Conservation (phyloP, 2,888 invertebrate species). For the Leptopilina drosophilae region DNA sequence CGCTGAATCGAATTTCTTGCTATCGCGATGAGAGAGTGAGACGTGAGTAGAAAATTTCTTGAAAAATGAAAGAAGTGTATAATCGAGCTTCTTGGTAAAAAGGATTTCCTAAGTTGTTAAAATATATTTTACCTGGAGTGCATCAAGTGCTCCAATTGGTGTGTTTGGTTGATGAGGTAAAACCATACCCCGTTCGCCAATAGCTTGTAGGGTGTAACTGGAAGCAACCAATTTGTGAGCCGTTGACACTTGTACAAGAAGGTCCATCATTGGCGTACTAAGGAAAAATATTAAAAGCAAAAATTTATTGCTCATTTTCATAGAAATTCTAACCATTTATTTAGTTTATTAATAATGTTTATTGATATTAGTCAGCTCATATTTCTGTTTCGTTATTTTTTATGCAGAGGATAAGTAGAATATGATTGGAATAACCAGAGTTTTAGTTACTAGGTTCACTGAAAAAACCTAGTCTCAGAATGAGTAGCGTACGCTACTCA, state of each 20-base stretch:
- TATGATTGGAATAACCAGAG: too few species aligned
- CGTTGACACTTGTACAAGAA: conserved; percentile 85
- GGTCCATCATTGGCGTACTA: conserved; percentile 89
- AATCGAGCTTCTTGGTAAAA: neutral
- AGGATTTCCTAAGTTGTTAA: conserved; percentile 40
- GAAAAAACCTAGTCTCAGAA: too few species aligned
- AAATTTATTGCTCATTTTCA: neutral
- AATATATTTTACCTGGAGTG: conserved; percentile 73
- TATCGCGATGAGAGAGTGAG: too few species aligned
- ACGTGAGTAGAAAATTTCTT: neutral
- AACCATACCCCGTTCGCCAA: conserved; percentile 80
- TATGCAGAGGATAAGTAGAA: too few species aligned
- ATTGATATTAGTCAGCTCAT: neutral
- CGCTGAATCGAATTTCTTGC: neutral
- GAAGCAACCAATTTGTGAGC: conserved; percentile 84
- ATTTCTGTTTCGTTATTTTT: neutral
- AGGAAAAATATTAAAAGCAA: conserved; percentile 61
- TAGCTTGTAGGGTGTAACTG: conserved; percentile 82
- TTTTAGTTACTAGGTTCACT: too few species aligned
- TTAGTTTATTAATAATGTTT: neutral
- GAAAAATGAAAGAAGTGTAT: conserved; percentile 12
- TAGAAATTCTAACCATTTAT: neutral
- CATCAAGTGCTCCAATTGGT: conserved; percentile 82
- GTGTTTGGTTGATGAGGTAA: conserved; percentile 86
- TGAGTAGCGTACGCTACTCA: too few species aligned